Conservation (phyloP, 2,797 vertebrate species). For the Poecilia gillii region DNA sequence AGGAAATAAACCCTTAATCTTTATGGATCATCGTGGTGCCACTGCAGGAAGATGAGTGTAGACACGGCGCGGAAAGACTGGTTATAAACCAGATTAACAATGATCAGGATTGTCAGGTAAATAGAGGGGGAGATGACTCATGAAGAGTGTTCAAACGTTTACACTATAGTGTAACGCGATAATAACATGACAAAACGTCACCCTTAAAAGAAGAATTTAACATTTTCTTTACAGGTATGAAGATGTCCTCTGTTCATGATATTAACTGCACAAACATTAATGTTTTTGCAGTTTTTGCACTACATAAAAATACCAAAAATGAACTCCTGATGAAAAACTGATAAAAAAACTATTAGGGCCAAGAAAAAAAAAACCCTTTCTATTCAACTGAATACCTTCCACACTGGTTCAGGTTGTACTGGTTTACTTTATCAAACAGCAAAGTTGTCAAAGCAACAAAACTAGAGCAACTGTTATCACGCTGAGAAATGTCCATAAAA, state of each 20-base stretch:
- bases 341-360: not conserved
- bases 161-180: not conserved
- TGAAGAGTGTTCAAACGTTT: not conserved
- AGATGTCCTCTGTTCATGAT: not conserved
- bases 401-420: slow-evolving; percentile 6
- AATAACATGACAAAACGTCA: not conserved
- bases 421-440: slow-evolving; percentile 29
- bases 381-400: not conserved
- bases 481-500: not conserved
- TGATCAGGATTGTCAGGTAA: slow-evolving; percentile 25
- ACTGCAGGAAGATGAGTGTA: slow-evolving; percentile 21
- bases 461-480: not conserved
- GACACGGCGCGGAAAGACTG: slow-evolving; percentile 20
- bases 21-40: slow-evolving; percentile 54
- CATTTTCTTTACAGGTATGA: not conserved
- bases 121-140: slow-evolving; percentile 20
- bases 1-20: slow-evolving; percentile 58
- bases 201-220: not conserved
- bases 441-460: not conserved
- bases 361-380: not conserved
- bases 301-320: not conserved
- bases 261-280: not conserved
- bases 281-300: no score
- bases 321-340: not conserved
- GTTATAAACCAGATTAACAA: slow-evolving; percentile 51